Base-by-base conservation (phyloP, 2,797 vertebrate species). In the Danio aesculapii region DNA sequence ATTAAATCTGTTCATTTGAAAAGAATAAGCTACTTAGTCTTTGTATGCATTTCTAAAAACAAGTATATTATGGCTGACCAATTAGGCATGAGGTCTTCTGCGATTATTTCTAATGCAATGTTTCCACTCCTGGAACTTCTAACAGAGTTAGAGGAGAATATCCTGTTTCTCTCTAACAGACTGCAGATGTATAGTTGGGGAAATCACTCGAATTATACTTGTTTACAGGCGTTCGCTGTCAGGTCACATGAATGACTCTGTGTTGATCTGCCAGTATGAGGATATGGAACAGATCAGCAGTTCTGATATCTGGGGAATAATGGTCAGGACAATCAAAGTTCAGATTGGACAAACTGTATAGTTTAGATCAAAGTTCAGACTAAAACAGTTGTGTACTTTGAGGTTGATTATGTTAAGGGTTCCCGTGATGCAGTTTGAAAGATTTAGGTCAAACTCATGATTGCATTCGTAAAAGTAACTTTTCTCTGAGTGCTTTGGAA, bases 41-140 rank as follows among this genome's bases (percentile, higher is more conserved):
- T 10, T 8, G 0, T 17, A 21, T 46, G 55, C n/a, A 55, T 68
- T 73, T 81, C 43, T n/a, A 72, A 52, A 79, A 50, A 14, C 9
- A 82, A 16, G 4, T 76, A 47, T 46, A 53, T 70, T 67, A 57
- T 19, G 71, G 41, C 17, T 67, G 12, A 8, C 41, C 41, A 55
- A 13, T 21, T 14, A 50, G 47, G 53, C 39, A 66, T 6, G 10
- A 46, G 46, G 41, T 57, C 12, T 67, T 68, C 17, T 12, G 41
- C 2, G 7, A 55, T 81, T 58, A 58, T 47, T 55, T 66, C 11
- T 49, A 41, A 81, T 74, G 70, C 63, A 9, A 75, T 74, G 69
- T 66, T 68, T 75, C 58, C n/a, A 62, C 50, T n/a, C 63, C 21
- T 76, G 62, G 72, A 82, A 58, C 19, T 39, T 10, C n/a, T 79